Percentiles rank a stretch among this genome's conserved stretches.
Evolutionary conservation across 2,113 vertebrate genomes (phyloP).

Genomic region (Bufo gargarizans): DNA sequence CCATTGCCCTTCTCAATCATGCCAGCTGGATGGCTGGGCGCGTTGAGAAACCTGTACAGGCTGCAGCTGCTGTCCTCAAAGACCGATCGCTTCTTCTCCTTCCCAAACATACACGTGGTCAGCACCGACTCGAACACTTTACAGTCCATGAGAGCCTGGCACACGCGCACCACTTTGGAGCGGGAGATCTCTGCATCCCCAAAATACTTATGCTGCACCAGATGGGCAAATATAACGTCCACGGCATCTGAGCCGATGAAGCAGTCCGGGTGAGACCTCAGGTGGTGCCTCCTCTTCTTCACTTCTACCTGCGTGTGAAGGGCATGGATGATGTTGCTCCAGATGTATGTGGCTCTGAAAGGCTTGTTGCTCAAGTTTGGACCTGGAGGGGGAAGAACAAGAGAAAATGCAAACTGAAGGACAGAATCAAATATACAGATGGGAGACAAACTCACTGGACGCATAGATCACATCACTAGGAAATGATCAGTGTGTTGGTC

Average conservation of each 20-base stretch:
- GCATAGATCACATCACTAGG: neutral
- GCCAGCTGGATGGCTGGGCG: conserved; percentile 63
- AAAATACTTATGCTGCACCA: conserved; percentile 89
- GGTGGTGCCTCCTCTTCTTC: conserved; percentile 88
- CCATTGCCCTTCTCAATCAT: conserved; percentile 73
- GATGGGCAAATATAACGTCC: conserved; percentile 88
- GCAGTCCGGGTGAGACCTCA: conserved; percentile 89
- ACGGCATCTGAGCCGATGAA: conserved; percentile 94
- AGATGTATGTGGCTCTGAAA: conserved; percentile 91
- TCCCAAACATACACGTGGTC: conserved; percentile 83
- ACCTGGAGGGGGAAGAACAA: conserved; percentile 65
- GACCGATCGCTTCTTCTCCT: conserved; percentile 82
- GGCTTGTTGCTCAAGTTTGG: conserved; percentile 88
- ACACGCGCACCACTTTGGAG: conserved; percentile 89
- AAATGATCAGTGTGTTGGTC: too few species aligned
- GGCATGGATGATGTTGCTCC: conserved; percentile 91
- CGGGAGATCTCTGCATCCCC: conserved; percentile 89
- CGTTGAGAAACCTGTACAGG: conserved; percentile 86
- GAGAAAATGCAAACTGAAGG: neutral
- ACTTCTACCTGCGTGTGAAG: conserved; percentile 90
- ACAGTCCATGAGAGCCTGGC: conserved; percentile 93
- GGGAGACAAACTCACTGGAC: neutral
- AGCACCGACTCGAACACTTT: conserved; percentile 92
- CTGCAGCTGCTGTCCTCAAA: conserved; percentile 95
- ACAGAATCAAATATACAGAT: neutral